Conservation (phyloP, 2,888 invertebrate genomes). For the Volucella zonaria region DNA sequence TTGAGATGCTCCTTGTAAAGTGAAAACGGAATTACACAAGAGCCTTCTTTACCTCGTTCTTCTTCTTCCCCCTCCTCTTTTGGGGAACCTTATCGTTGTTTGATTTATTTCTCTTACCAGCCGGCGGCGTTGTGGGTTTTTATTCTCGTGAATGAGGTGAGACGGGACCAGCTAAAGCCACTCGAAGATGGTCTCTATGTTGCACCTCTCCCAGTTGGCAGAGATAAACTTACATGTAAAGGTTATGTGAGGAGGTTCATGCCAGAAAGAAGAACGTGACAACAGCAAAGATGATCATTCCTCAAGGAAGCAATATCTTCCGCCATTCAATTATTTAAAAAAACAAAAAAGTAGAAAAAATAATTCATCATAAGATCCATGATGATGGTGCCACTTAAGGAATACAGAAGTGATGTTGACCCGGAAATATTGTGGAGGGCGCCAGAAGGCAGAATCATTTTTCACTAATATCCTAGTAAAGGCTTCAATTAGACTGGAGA, state of each 20-base stretch:
- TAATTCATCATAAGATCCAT: background rate
- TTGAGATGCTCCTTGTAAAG: background rate
- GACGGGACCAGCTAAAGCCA: background rate
- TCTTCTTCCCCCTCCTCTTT: background rate
- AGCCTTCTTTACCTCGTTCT: slow-evolving; percentile 2
- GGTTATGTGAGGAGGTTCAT: slow-evolving; percentile 2
- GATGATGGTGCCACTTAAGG: background rate
- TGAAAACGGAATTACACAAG: slow-evolving; percentile 35
- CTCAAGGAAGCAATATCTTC: slow-evolving; percentile 32
- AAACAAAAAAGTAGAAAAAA: background rate
- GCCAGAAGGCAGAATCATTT: too few species aligned
- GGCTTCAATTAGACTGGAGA: too few species aligned
- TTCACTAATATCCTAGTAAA: too few species aligned
- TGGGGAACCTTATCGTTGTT: slow-evolving; percentile 5
- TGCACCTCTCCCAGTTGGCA: background rate
- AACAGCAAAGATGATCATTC: slow-evolving; percentile 43
- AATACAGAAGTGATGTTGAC: background rate
- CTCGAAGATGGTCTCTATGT: background rate
- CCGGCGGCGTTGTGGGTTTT: slow-evolving; percentile 2
- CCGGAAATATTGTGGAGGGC: background rate
- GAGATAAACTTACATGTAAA: slow-evolving; percentile 14
- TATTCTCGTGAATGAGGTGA: slow-evolving; percentile 2
- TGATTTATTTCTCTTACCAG: slow-evolving; percentile 10
- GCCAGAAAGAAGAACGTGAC: slow-evolving; percentile 49
- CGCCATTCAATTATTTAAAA: slow-evolving; percentile 53